Evolutionary conservation across 2,113 vertebrate species (phyloP).

Genomic region (Acrocephalus kingi): DNA sequence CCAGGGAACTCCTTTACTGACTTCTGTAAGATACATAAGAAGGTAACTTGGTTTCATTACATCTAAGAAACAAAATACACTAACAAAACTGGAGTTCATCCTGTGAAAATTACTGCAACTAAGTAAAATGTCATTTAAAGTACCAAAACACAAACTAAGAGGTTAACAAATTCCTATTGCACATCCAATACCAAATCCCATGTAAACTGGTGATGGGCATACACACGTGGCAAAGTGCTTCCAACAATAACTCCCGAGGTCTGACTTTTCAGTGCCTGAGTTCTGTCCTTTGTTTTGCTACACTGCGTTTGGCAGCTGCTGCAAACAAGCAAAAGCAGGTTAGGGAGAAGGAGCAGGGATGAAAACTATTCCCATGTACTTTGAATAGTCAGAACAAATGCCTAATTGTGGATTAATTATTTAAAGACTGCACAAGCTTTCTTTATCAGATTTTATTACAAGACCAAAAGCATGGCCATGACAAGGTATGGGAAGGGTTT

Average conservation of each 20-base stretch:
- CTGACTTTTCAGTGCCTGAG: not conserved
- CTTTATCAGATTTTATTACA: not conserved
- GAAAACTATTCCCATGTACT: not conserved
- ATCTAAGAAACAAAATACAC: not conserved
- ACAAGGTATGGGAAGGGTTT: not conserved
- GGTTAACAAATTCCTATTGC: not conserved
- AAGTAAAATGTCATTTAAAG: not conserved
- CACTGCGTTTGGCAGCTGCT: not conserved
- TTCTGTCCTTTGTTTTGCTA: not conserved
- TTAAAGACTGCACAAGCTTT: not conserved
- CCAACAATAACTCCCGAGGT: not conserved
- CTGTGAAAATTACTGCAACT: not conserved
- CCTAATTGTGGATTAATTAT: not conserved
- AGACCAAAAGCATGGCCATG: not conserved
- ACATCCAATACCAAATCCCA: not conserved
- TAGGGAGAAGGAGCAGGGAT: not conserved
- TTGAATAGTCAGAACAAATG: not conserved
- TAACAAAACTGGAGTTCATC: not conserved
- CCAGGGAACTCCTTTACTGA: not conserved
- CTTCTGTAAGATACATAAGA: not conserved
- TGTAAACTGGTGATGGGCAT: not conserved
- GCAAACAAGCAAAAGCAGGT: not conserved
- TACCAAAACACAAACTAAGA: not conserved
- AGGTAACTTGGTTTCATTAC: not conserved
- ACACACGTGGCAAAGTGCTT: accelerated